These are phyloP conservation scores for Phaenicophaeus curvirostris DNA, from an alignment of 2,797 vertebrate species.

Conservation along the genomic window DNA sequence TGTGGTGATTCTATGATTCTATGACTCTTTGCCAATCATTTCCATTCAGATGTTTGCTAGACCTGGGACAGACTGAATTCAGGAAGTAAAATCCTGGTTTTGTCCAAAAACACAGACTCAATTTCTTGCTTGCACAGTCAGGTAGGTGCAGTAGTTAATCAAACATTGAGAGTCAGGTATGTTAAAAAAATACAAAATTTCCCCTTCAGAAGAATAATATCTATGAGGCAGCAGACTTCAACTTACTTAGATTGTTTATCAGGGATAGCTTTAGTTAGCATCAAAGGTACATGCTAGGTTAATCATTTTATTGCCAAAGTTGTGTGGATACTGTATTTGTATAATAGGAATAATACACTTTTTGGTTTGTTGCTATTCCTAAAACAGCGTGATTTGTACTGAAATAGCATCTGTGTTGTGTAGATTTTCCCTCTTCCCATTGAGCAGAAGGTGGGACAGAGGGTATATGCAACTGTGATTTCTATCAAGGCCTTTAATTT, in stretches of 20 bases:
- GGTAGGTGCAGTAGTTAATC: neutral
- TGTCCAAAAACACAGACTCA: neutral
- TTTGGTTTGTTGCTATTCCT: neutral
- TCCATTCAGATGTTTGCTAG: neutral
- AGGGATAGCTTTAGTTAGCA: neutral
- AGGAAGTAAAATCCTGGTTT: neutral
- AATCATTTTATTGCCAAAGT: neutral
- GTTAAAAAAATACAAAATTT: neutral
- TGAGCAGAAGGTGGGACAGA: neutral
- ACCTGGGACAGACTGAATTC: neutral
- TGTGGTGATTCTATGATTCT: no score
- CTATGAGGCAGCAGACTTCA: neutral
- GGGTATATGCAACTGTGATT: neutral
- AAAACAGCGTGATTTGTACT: neutral
- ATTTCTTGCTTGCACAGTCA: neutral
- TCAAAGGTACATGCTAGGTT: neutral
- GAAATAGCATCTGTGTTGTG: neutral
- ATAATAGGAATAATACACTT: neutral
- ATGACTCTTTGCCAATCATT: neutral
- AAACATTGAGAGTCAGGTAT: neutral
- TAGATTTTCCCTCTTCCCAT: neutral
- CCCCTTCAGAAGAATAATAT: neutral
- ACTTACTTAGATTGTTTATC: neutral
- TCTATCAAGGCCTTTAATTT: neutral
- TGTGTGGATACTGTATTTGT: neutral